phyloP scores from a whole-genome alignment of 2,888 invertebrate genomes.

The Drosophila monieri region DNA sequence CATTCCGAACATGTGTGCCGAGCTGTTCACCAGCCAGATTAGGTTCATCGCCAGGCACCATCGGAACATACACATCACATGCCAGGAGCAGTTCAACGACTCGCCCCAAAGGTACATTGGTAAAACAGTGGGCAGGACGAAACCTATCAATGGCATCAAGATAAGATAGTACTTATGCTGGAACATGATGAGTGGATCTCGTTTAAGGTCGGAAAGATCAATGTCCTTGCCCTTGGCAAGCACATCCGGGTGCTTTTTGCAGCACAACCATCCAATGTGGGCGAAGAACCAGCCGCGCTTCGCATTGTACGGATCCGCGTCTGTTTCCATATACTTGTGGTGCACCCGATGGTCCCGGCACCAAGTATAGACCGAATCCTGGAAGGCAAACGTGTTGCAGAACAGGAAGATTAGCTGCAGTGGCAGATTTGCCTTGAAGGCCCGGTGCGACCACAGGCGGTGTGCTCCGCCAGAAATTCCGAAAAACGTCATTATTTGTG shows the following conservation, averaged over 20 bases:
- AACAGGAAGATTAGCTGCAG: slow-evolving; percentile 91
- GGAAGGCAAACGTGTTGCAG: slow-evolving; percentile 95
- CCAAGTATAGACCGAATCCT: slow-evolving; percentile 92
- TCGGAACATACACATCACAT: slow-evolving; percentile 88
- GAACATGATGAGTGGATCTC: slow-evolving; percentile 92
- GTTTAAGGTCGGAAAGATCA: slow-evolving; percentile 92
- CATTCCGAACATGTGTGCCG: slow-evolving; percentile 92
- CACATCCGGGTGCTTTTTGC: slow-evolving; percentile 90
- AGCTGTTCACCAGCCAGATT: slow-evolving; percentile 96
- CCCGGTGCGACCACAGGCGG: slow-evolving; percentile 96
- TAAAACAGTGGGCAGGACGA: slow-evolving; percentile 89
- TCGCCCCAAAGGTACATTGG: slow-evolving; percentile 93
- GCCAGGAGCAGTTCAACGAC: slow-evolving; percentile 87
- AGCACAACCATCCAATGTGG: slow-evolving; percentile 97
- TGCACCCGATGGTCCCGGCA: slow-evolving; percentile 93
- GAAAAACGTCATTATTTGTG: slow-evolving; percentile 78
- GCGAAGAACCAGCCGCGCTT: slow-evolving; percentile 97
- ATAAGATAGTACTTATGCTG: slow-evolving; percentile 94
- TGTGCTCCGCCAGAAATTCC: slow-evolving; percentile 99
- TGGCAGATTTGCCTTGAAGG: slow-evolving; percentile 97
- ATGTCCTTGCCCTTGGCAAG: slow-evolving; percentile 93
- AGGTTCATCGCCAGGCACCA: slow-evolving; percentile 92
- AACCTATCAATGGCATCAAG: slow-evolving; percentile 90
- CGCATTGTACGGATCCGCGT: slow-evolving; percentile 97
- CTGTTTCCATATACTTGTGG: slow-evolving; percentile 96